Conservation (phyloP, 1,140 invertebrate species). For the Aphis craccivora region DNA sequence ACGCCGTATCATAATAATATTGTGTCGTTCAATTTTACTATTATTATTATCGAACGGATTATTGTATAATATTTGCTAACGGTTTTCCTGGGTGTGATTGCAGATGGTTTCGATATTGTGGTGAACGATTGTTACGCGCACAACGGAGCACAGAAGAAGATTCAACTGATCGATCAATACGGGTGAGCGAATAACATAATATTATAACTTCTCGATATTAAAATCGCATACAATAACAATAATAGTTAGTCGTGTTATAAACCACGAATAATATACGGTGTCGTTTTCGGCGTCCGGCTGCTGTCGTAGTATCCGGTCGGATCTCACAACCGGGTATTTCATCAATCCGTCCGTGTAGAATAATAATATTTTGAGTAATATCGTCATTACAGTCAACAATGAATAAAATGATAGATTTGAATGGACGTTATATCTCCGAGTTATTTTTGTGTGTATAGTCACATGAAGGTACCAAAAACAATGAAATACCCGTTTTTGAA, state of each 20-base stretch:
- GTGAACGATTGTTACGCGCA: slow-evolving; percentile 95
- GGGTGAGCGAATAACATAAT: slow-evolving; percentile 70
- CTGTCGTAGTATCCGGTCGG: not conserved
- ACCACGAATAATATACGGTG: not conserved
- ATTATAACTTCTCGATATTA: not conserved
- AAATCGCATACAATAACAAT: not conserved
- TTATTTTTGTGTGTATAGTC: not conserved
- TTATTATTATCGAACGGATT: not conserved
- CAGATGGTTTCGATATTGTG: slow-evolving; percentile 95
- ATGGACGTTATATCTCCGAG: not conserved
- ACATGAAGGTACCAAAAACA: not conserved
- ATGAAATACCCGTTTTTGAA: not conserved
- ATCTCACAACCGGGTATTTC: not conserved
- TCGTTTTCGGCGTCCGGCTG: not conserved
- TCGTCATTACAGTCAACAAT: not conserved
- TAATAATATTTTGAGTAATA: not conserved
- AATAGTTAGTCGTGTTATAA: not conserved
- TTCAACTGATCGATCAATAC: slow-evolving; percentile 91
- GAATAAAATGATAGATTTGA: not conserved
- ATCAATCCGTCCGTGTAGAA: not conserved
- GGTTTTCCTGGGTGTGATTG: slow-evolving; percentile 61
- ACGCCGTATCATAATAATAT: not conserved
- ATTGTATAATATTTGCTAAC: not conserved
- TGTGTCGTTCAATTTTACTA: not conserved
- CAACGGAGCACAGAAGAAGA: slow-evolving; percentile 89